Base-by-base conservation (phyloP, 2,797 vertebrate genomes). In the Hozukius guyotensis region DNA sequence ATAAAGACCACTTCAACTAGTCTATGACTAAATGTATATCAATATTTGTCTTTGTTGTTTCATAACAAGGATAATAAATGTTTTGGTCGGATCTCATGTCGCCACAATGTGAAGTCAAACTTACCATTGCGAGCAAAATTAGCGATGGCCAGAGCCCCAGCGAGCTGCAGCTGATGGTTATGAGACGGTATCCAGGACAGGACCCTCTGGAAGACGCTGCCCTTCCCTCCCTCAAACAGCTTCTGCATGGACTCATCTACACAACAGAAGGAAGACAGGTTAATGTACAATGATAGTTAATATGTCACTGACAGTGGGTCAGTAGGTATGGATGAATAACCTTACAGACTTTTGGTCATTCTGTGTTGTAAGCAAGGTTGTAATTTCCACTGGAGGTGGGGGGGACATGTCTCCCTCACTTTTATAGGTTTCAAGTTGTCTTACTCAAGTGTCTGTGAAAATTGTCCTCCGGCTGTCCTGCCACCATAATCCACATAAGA, bases 171-270 rank as follows among this genome's bases (percentile, higher is more conserved):
- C 93, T 99, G 98, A 74, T 99, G 98, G 94, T 97, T 99, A 69
- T 97, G 97, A 70, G 98, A 99, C 0, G 98, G 98, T 63, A 99
- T 96, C 98, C 98, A 99, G 78, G 97, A 99, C 42, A 99, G 95
- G 13, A 99, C 98, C 90, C 96, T 97, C 93, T 99, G 98, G 95
- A 99, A 99, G 75, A 99, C 98, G 0, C 95, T 98, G 88, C 98
- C 98, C 93, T 97, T 99, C 66, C 98, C 98, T 73, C 97, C 98
- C 92, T 99, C 98, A 92, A 99, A 99, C 89, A 99, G 94, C 92
- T 99, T 99, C 94, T 99, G 98, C 98, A 99, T 99, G 83, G 98
- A 99, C 93, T 99, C 98, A 85, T 99, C 98, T 99, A 42, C 38
- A 90, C n/a, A 31, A 52, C 59, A 53, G 32, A 31, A 1, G 14